Evolutionary conservation across 2,888 invertebrate species (phyloP).

Genomic region (Eledone cirrhosa): DNA sequence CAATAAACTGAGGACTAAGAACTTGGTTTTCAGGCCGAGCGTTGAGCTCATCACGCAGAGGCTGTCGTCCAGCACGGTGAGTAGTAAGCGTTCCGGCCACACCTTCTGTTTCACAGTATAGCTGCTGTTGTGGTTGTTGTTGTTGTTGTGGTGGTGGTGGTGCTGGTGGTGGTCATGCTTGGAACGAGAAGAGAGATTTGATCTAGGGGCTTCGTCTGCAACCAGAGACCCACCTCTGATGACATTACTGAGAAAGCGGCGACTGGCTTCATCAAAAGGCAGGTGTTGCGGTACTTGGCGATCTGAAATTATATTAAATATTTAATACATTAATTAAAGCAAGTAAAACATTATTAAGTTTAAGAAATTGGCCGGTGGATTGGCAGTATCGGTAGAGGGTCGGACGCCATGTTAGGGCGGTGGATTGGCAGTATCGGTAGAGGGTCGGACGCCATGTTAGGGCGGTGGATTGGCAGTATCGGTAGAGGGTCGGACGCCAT

Average conservation of each 20-base stretch:
- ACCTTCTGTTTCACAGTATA: not conserved
- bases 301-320: too few species aligned
- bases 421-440: too few species aligned
- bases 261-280: constrained; percentile 14
- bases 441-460: too few species aligned
- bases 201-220: not conserved
- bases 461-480: too few species aligned
- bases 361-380: too few species aligned
- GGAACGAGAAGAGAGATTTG: not conserved
- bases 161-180: too few species aligned
- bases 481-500: too few species aligned
- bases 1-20: constrained; percentile 1
- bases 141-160: not conserved
- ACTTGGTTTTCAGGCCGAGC: constrained; percentile 15
- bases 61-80: not conserved
- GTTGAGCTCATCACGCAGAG: not conserved
- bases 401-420: too few species aligned
- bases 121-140: not conserved
- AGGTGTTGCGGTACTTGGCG: not conserved
- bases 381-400: too few species aligned
- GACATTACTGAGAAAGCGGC: not conserved
- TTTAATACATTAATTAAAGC: too few species aligned
- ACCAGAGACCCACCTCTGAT: not conserved
- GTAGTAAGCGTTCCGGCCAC: constrained; percentile 9
- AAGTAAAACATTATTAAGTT: too few species aligned